phyloP scores from a whole-genome alignment of 2,888 invertebrate species.

The Campoplex capitator region DNA sequence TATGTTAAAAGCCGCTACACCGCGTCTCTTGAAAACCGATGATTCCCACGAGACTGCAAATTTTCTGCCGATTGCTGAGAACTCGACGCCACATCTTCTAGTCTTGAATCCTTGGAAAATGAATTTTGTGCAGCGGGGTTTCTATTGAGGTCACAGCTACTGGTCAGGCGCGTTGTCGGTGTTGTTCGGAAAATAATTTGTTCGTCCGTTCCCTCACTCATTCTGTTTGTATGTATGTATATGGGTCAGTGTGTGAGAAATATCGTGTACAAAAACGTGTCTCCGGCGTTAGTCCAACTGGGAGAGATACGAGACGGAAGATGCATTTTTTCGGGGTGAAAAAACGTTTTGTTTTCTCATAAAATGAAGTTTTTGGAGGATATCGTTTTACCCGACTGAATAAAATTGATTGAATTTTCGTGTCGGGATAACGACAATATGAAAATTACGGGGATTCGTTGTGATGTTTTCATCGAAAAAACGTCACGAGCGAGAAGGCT shows the following conservation, averaged over 20 bases:
- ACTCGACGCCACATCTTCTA: background rate
- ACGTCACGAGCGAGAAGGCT: background rate
- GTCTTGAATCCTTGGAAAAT: slow-evolving; percentile 18
- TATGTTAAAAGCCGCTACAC: too few relatives aligned
- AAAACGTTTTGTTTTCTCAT: background rate
- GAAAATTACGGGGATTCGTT: slow-evolving; percentile 19
- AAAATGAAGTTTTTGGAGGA: background rate
- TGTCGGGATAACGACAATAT: slow-evolving; percentile 31
- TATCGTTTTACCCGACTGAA: background rate
- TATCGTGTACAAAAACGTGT: background rate
- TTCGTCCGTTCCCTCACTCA: background rate
- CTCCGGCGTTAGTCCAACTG: background rate
- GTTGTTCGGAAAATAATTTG: slow-evolving; percentile 8
- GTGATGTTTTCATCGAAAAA: slow-evolving; percentile 9
- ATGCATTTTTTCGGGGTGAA: background rate
- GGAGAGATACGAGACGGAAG: slow-evolving; percentile 4
- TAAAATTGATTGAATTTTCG: slow-evolving; percentile 22
- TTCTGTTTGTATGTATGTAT: background rate
- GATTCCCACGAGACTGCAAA: background rate
- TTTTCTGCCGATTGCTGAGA: background rate
- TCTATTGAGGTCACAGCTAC: background rate
- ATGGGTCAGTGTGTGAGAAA: slow-evolving; percentile 14
- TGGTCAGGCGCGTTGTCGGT: slow-evolving; percentile 11
- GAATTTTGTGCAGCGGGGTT: slow-evolving; percentile 13
- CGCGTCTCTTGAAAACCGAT: background rate